phyloP scores from a whole-genome alignment of 2,113 vertebrate species.

The Cricetomys ansorgei region DNA sequence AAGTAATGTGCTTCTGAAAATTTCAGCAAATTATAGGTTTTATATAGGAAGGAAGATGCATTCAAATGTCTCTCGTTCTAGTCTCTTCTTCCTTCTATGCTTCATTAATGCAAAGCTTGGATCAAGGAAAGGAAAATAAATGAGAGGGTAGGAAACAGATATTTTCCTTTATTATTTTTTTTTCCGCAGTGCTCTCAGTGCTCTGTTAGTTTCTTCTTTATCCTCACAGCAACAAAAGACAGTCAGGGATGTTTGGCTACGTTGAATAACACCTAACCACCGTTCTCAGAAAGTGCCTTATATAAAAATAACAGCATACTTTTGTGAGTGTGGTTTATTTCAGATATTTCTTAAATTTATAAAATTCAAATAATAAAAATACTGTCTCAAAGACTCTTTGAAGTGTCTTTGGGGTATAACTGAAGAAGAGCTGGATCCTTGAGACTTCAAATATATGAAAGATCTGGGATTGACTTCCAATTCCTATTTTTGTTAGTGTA shows the following conservation, averaged over 20 bases:
- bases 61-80: conserved; percentile 72
- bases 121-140: conserved; percentile 60
- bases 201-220: background rate
- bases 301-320: background rate
- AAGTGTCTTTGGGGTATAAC: background rate
- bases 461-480: background rate
- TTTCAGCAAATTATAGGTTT: conserved; percentile 77
- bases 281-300: background rate
- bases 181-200: background rate
- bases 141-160: background rate
- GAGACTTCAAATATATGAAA: background rate
- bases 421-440: background rate
- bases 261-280: background rate
- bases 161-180: conserved; percentile 29
- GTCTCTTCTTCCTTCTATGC: conserved; percentile 56
- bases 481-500: background rate
- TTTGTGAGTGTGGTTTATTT: background rate
- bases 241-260: background rate
- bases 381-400: background rate
- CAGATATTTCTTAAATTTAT: background rate
- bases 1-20: conserved; percentile 66
- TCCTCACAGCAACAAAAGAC: background rate
- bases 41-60: conserved; percentile 64
- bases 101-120: conserved; percentile 47
- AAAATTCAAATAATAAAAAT: background rate